These are phyloP conservation scores for Bryconaethiops microstoma DNA, from an alignment of 2,797 vertebrate species.

Conservation along the genomic window DNA sequence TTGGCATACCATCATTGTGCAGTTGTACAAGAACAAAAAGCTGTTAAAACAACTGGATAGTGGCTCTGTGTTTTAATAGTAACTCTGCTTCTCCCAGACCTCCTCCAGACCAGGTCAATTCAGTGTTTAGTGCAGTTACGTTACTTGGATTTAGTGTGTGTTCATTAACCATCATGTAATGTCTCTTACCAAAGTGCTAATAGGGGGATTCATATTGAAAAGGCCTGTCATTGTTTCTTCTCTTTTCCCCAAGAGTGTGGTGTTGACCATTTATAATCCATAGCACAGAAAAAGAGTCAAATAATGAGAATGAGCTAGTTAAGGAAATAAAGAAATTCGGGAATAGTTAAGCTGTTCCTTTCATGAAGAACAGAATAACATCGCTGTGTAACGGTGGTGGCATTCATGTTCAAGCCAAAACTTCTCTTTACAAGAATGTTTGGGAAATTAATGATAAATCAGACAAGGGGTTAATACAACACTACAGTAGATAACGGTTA, in stretches of 20 bases:
- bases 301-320: background rate
- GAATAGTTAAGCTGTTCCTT: background rate
- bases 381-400: conserved; percentile 17
- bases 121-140: background rate
- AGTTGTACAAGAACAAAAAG: background rate
- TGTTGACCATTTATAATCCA: background rate
- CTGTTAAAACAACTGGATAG: background rate
- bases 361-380: background rate
- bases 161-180: conserved; percentile 7
- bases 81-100: background rate
- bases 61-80: conserved; percentile 1
- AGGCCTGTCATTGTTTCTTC: conserved; percentile 6
- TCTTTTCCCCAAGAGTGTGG: background rate
- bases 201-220: conserved; percentile 22
- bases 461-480: background rate
- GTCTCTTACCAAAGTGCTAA: conserved; percentile 32
- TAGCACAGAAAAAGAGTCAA: background rate
- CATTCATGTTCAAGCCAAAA: background rate
- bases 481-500: conserved; percentile 47
- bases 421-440: background rate
- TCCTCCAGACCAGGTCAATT: background rate
- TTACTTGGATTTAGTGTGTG: background rate
- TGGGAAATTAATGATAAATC: too few relatives aligned
- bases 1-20: background rate
- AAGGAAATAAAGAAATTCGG: too few relatives aligned